These are phyloP conservation scores for Drosophila anomalata DNA, from an alignment of 2,888 invertebrate genomes.

Conservation along the genomic window DNA sequence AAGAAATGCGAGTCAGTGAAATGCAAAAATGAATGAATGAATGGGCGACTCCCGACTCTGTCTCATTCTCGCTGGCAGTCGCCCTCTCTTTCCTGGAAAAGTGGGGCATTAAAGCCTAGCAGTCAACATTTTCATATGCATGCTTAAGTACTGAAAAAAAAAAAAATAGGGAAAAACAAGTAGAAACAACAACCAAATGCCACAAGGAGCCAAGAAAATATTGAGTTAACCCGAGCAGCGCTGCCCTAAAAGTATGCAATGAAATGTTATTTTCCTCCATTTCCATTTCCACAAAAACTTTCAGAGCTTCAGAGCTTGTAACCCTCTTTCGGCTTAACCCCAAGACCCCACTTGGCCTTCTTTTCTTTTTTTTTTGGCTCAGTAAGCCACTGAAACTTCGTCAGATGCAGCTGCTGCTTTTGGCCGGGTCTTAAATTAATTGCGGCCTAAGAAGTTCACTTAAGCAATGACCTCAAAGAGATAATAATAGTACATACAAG, in stretches of 20 bases:
- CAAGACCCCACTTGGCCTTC: too few species aligned
- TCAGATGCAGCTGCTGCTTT: slow-evolving; percentile 4
- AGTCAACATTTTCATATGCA: slow-evolving; percentile 61
- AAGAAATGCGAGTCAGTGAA: slow-evolving; percentile 53
- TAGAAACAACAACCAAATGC: slow-evolving; percentile 46
- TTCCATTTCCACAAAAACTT: slow-evolving; percentile 30
- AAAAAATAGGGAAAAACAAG: slow-evolving; percentile 11
- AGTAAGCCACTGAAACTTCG: slow-evolving; percentile 10
- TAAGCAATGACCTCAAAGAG: slow-evolving; percentile 23
- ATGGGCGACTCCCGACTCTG: slow-evolving; percentile 28
- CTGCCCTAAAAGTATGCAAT: slow-evolving; percentile 48
- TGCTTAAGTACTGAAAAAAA: slow-evolving; percentile 59
- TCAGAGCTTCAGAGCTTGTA: slow-evolving; percentile 1
- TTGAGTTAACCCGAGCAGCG: slow-evolving; percentile 59
- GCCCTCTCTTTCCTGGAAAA: slow-evolving; percentile 5
- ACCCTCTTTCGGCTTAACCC: slow-evolving; percentile 3
- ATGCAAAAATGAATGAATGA: slow-evolving; percentile 55
- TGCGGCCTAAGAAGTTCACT: slow-evolving; percentile 15
- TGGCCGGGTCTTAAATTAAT: slow-evolving; percentile 29
- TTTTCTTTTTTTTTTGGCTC: not conserved
- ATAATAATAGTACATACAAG: slow-evolving; percentile 9
- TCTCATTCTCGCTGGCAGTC: slow-evolving; percentile 1
- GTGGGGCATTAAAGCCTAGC: slow-evolving; percentile 32
- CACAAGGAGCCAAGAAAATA: slow-evolving; percentile 62
- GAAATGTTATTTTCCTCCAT: slow-evolving; percentile 34